These are phyloP conservation scores for Campylorhamphus procurvoides DNA, from an alignment of 2,113 vertebrate species.

Conservation along the genomic window DNA sequence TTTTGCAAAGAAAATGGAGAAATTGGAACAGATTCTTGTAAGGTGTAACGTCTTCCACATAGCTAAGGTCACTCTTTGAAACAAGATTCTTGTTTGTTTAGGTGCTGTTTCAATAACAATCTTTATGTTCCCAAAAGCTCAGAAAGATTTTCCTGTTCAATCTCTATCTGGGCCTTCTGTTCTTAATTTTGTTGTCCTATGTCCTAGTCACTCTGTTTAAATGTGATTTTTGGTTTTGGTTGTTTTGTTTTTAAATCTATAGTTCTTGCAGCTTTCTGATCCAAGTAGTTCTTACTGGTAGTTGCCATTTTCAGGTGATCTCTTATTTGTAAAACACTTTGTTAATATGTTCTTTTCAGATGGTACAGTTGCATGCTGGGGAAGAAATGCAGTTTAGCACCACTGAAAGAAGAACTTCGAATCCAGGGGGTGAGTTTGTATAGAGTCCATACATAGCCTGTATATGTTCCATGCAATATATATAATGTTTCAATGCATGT, in stretches of 20 bases:
- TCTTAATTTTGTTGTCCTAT: neutral
- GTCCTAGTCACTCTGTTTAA: neutral
- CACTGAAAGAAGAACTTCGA: slow-evolving; percentile 94
- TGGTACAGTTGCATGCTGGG: slow-evolving; percentile 99
- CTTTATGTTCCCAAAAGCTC: neutral
- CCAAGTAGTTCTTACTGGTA: neutral
- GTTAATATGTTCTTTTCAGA: slow-evolving; percentile 69
- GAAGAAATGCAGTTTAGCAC: slow-evolving; percentile 96
- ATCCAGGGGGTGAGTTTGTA: slow-evolving; percentile 88
- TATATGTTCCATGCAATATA: neutral
- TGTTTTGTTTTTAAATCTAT: neutral
- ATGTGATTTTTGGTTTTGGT: neutral
- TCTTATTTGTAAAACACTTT: neutral
- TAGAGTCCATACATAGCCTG: neutral
- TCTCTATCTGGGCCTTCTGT: neutral
- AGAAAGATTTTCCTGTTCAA: neutral
- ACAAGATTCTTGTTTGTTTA: neutral
- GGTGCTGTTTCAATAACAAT: neutral
- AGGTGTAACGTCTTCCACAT: neutral
- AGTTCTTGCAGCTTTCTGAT: neutral
- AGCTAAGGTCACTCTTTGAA: neutral
- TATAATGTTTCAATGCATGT: neutral
- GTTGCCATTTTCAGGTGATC: neutral
- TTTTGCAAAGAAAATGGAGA: neutral
- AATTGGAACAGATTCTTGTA: neutral